Conservation (phyloP, 1,140 invertebrate species). For the Drosophila nigromelanica region DNA sequence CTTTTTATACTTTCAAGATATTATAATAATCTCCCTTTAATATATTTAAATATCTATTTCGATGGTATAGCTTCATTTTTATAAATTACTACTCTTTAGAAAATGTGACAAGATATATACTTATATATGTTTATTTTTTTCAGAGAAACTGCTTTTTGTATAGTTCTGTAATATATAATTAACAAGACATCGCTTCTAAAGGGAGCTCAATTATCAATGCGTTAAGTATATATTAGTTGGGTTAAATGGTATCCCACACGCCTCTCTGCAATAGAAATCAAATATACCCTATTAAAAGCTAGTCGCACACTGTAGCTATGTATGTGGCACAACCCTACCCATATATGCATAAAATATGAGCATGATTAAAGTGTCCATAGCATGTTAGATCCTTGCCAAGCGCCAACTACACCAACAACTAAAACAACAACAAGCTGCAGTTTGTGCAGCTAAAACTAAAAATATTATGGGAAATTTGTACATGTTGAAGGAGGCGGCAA, state of each 20-base stretch:
- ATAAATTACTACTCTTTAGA: no score
- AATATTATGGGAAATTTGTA: slow-evolving; percentile 67
- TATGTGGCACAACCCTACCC: slow-evolving; percentile 10
- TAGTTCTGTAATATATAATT: no score
- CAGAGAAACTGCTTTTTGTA: no score
- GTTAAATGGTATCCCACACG: slow-evolving; percentile 5
- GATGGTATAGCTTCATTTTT: no score
- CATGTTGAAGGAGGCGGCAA: slow-evolving; percentile 43
- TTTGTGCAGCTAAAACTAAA: slow-evolving; percentile 53
- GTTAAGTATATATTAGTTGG: slow-evolving; percentile 9
- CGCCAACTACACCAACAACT: slow-evolving; percentile 17
- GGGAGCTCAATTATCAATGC: neutral
- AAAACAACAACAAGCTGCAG: slow-evolving; percentile 23
- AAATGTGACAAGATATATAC: no score
- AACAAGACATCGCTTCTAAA: no score
- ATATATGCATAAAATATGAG: slow-evolving; percentile 74
- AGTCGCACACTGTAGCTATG: neutral
- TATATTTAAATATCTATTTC: no score
- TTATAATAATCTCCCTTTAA: no score
- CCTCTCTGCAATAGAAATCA: neutral
- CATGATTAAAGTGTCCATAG: slow-evolving; percentile 76
- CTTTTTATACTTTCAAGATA: no score
- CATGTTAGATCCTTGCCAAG: slow-evolving; percentile 67
- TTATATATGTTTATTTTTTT: no score
- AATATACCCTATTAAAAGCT: neutral